Evolutionary conservation across 1,140 invertebrate species (phyloP).

Genomic region (Episyrphus balteatus): DNA sequence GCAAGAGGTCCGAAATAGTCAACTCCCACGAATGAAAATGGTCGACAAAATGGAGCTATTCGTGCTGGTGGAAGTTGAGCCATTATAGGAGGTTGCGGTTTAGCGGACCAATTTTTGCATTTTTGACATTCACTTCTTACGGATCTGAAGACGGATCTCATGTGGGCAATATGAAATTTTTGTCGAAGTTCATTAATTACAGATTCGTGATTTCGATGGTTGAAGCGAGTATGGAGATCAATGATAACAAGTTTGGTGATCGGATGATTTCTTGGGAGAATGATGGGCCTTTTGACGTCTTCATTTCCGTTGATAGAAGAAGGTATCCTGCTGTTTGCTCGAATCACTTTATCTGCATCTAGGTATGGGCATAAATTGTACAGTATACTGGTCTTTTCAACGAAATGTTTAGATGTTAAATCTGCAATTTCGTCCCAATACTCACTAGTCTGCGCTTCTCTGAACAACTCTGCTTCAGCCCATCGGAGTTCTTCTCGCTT

Average conservation of each 20-base stretch:
- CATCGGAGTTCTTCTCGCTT: too few relatives aligned
- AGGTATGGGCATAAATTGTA: too few relatives aligned
- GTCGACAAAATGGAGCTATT: background rate
- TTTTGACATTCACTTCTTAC: too few relatives aligned
- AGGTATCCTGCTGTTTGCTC: too few relatives aligned
- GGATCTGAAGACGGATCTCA: background rate
- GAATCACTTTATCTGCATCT: too few relatives aligned
- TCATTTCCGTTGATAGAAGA: too few relatives aligned
- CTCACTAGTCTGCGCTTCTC: background rate
- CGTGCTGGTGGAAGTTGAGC: background rate
- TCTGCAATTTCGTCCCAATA: background rate
- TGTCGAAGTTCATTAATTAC: constrained; percentile 10
- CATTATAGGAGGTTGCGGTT: background rate
- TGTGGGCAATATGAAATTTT: constrained; percentile 1
- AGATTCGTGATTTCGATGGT: background rate
- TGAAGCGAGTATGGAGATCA: too few relatives aligned
- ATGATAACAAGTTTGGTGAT: too few relatives aligned
- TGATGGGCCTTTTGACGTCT: too few relatives aligned
- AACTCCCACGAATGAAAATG: background rate
- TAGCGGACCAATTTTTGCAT: background rate
- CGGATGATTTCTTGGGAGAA: too few relatives aligned
- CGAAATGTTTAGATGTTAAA: background rate
- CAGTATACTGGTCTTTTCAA: too few relatives aligned
- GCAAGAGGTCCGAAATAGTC: background rate
- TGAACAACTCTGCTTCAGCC: too few relatives aligned